Conservation (phyloP, 1,140 invertebrate genomes). For the Drosophila cardini region DNA sequence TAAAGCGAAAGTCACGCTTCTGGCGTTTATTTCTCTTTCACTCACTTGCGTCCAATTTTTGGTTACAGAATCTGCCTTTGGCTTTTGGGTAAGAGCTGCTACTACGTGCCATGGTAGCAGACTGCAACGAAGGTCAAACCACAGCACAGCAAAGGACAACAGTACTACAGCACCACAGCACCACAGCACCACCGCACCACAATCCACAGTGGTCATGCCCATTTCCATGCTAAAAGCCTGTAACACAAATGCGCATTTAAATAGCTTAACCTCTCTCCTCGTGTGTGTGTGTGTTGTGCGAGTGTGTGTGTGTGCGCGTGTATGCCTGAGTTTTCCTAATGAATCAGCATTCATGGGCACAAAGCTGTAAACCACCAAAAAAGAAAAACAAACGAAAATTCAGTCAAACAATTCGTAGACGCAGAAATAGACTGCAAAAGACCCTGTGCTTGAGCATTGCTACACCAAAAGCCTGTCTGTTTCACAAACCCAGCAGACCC, state of each 20-base stretch:
- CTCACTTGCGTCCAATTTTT: slow-evolving; percentile 2
- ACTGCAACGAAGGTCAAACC: slow-evolving; percentile 41
- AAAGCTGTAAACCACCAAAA: slow-evolving; percentile 26
- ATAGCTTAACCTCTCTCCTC: slow-evolving; percentile 39
- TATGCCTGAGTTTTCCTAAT: slow-evolving; percentile 58
- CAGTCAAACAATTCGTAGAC: neutral
- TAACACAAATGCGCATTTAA: slow-evolving; percentile 68
- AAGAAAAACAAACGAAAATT: slow-evolving; percentile 19
- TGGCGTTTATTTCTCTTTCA: slow-evolving; percentile 16
- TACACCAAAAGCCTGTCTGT: too few species aligned
- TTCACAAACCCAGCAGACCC: too few species aligned
- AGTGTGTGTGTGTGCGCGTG: too few species aligned
- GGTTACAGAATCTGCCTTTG: neutral
- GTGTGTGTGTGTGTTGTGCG: neutral
- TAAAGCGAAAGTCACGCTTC: slow-evolving; percentile 15
- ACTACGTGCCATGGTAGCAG: slow-evolving; percentile 21
- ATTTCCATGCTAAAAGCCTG: slow-evolving; percentile 31
- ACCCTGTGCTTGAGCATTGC: too few species aligned
- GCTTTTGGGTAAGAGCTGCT: neutral
- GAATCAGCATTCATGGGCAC: slow-evolving; percentile 70
- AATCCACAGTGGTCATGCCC: slow-evolving; percentile 21
- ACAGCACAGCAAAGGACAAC: too few species aligned
- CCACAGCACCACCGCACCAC: slow-evolving; percentile 12
- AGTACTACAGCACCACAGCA: slow-evolving; percentile 47
- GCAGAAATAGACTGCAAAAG: slow-evolving; percentile 1